Evolutionary conservation across 1,140 invertebrate genomes (phyloP).

Genomic region (Ephestia elutella): DNA sequence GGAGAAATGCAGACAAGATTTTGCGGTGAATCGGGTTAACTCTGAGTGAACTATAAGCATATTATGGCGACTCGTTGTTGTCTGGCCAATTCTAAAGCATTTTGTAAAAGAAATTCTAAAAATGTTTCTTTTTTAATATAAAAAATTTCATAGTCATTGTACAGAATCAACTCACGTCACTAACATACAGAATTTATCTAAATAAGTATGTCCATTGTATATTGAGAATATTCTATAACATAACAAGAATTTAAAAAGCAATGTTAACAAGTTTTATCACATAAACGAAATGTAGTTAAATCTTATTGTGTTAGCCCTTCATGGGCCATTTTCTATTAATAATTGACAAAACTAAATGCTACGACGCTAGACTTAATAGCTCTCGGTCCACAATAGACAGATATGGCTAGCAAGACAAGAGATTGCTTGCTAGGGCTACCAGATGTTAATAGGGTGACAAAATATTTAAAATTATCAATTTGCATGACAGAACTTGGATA

Average conservation of each 20-base stretch:
- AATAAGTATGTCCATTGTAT: too few relatives aligned
- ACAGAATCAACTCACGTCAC: too few relatives aligned
- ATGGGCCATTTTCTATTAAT: slow-evolving; percentile 1
- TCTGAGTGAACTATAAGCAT: slow-evolving; percentile 2
- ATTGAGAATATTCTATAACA: too few relatives aligned
- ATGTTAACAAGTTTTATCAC: too few relatives aligned
- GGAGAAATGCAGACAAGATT: slow-evolving; percentile 3
- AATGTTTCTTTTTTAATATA: too few relatives aligned
- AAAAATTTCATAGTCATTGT: too few relatives aligned
- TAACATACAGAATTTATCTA: too few relatives aligned
- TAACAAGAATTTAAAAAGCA: too few relatives aligned
- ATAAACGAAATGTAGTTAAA: too few relatives aligned
- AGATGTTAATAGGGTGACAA: neutral
- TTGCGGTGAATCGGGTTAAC: neutral
- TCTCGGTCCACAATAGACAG: slow-evolving; percentile 14
- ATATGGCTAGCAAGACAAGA: slow-evolving; percentile 30
- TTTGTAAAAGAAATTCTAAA: neutral
- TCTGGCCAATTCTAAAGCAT: neutral
- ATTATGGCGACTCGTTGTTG: slow-evolving; percentile 1
- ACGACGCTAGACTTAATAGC: slow-evolving; percentile 13
- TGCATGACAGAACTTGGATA: too few relatives aligned
- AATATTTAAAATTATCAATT: neutral
- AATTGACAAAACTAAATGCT: slow-evolving; percentile 8
- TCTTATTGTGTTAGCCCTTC: neutral
- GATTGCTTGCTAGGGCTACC: slow-evolving; percentile 22